phyloP scores from a whole-genome alignment of 1,140 invertebrate genomes.

The Microplitis demolitor region DNA sequence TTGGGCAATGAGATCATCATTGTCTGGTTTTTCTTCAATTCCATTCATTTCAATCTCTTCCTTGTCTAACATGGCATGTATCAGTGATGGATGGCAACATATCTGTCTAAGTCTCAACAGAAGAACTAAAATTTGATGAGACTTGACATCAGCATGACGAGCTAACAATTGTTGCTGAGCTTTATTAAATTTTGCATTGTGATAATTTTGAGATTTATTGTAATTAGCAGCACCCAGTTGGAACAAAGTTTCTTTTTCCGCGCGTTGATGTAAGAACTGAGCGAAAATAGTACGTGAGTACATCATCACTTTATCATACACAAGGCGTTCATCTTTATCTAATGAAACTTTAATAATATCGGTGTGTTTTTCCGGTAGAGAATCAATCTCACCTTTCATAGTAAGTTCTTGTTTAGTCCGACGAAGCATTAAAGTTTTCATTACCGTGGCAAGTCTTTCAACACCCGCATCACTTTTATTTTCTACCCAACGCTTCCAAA shows the following conservation, averaged over 20 bases:
- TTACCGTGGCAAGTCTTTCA: slow-evolving; percentile 76
- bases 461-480: slow-evolving; percentile 75
- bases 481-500: slow-evolving; percentile 72
- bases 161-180: slow-evolving; percentile 50
- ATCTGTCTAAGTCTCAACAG: slow-evolving; percentile 83
- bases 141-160: slow-evolving; percentile 64
- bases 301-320: slow-evolving; percentile 78
- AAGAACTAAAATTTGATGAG: slow-evolving; percentile 80
- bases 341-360: slow-evolving; percentile 67
- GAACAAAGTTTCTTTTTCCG: slow-evolving; percentile 66
- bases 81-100: slow-evolving; percentile 85
- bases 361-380: slow-evolving; percentile 70
- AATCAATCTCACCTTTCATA: slow-evolving; percentile 63
- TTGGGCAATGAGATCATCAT: no score
- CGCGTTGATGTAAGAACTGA: slow-evolving; percentile 75
- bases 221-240: slow-evolving; percentile 41
- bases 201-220: slow-evolving; percentile 20
- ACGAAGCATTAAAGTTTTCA: slow-evolving; percentile 81
- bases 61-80: slow-evolving; percentile 71
- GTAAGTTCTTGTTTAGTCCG: slow-evolving; percentile 82
- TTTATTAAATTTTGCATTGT: slow-evolving; percentile 50
- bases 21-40: slow-evolving; percentile 23
- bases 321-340: slow-evolving; percentile 72
- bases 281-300: slow-evolving; percentile 77
- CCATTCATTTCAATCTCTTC: slow-evolving; percentile 52